Evolutionary conservation across 2,113 vertebrate species (phyloP).

Genomic region (Felis catus): DNA sequence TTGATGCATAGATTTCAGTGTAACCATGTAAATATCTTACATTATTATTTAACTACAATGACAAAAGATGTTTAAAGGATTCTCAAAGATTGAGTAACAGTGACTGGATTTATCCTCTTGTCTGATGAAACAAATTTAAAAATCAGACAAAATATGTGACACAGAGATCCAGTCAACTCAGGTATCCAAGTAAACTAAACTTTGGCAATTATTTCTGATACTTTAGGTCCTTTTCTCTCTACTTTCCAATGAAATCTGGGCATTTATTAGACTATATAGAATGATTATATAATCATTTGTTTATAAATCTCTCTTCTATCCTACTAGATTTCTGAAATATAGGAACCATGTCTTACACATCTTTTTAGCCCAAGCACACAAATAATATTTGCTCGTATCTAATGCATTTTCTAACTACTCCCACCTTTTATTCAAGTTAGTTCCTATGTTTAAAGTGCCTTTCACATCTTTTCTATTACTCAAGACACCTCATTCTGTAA

Average conservation of each 20-base stretch:
- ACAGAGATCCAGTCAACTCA: neutral
- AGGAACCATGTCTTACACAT: neutral
- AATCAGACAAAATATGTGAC: neutral
- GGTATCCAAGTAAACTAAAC: neutral
- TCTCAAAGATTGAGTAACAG: neutral
- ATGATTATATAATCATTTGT: neutral
- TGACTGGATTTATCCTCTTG: neutral
- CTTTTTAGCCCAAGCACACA: neutral
- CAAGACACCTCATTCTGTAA: neutral
- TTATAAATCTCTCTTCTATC: neutral
- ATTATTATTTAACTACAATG: neutral
- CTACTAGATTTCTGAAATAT: neutral
- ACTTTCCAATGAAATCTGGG: neutral
- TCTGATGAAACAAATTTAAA: neutral
- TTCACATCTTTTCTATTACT: neutral
- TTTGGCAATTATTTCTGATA: neutral
- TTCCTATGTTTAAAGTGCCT: neutral
- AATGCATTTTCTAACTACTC: neutral
- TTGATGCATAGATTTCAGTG: neutral
- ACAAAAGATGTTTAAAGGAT: neutral
- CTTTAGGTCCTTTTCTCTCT: neutral
- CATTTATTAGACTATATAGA: neutral
- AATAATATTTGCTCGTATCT: neutral
- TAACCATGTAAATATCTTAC: neutral
- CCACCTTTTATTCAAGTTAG: neutral